A percentile compares a stretch with the other conserved stretches of the same genome.
Conservation (phyloP, 2,888 invertebrate species). For the Heliconius charithonia region DNA sequence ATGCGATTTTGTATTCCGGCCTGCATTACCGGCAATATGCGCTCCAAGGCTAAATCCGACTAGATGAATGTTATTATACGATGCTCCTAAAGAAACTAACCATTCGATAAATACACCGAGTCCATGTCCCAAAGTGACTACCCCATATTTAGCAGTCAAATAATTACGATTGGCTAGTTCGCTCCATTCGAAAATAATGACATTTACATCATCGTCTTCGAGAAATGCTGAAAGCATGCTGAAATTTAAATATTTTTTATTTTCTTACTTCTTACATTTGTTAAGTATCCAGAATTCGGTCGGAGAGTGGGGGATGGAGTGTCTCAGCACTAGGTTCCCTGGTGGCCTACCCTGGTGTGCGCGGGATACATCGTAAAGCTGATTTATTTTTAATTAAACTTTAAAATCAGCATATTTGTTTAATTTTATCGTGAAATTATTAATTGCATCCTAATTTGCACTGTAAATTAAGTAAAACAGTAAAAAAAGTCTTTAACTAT, state of each 20-base stretch:
- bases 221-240: constrained; percentile 29
- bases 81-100: constrained; percentile 29
- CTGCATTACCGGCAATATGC: constrained; percentile 70
- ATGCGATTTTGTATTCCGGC: constrained; percentile 56
- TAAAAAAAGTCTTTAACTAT: background rate
- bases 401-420: no score
- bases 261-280: background rate
- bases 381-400: no score
- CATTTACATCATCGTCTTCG: constrained; percentile 22
- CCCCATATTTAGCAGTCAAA: constrained; percentile 26
- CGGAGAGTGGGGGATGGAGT: no score
- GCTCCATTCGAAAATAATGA: constrained; percentile 32
- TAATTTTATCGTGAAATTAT: no score
- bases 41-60: constrained; percentile 76
- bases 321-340: no score
- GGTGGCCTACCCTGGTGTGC: no score
- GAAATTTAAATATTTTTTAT: background rate
- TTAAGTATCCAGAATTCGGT: no score
- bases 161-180: constrained; percentile 25
- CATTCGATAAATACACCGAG: constrained; percentile 28
- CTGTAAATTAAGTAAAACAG: no score
- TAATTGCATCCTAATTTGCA: no score
- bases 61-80: constrained; percentile 62
- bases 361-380: no score
- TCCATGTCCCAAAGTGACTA: constrained; percentile 13